A percentile compares a stretch with the other conserved stretches of the same genome.
These are phyloP conservation scores for Myotis pilosus DNA, from an alignment of 2,797 vertebrate species.

Conservation along the genomic window DNA sequence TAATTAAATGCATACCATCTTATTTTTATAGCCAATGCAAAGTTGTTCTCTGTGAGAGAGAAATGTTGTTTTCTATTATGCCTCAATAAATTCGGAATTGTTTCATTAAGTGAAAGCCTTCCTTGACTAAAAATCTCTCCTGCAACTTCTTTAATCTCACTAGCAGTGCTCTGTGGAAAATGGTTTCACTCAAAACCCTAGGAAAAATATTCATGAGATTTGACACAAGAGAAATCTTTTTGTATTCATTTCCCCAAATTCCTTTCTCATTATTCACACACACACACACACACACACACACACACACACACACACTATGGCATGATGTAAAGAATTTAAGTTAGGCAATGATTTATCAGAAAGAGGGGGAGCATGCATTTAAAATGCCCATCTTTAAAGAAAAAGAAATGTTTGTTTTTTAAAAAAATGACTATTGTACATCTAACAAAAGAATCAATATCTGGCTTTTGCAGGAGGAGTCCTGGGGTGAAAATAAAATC, in stretches of 20 bases:
- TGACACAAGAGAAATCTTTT: slow-evolving; percentile 31
- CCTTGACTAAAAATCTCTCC: slow-evolving; percentile 61
- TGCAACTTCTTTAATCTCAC: slow-evolving; percentile 30
- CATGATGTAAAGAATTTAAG: slow-evolving; percentile 18
- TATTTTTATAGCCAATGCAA: not conserved
- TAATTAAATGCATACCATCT: not conserved
- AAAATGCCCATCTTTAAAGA: slow-evolving; percentile 3
- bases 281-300: not conserved
- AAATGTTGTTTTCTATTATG: slow-evolving; percentile 46
- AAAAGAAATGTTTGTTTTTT: not conserved
- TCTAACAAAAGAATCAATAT: slow-evolving; percentile 64
- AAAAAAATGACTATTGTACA: not conserved
- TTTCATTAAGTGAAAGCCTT: slow-evolving; percentile 56
- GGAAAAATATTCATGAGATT: slow-evolving; percentile 43
- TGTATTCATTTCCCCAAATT: slow-evolving; percentile 28
- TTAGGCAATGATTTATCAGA: not conserved
- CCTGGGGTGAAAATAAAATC: slow-evolving; percentile 60
- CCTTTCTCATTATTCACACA: not conserved
- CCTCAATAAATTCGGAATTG: slow-evolving; percentile 32
- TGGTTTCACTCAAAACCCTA: slow-evolving; percentile 54
- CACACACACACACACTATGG: not conserved
- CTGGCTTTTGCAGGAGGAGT: slow-evolving; percentile 47
- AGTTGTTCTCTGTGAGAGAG: not conserved
- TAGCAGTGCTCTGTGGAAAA: slow-evolving; percentile 8
- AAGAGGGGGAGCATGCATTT: not conserved